Evolutionary conservation across 2,888 invertebrate species (phyloP), one percentile per base, ranked within the genome.

Genomic region (Ptychoptera albimana): DNA sequence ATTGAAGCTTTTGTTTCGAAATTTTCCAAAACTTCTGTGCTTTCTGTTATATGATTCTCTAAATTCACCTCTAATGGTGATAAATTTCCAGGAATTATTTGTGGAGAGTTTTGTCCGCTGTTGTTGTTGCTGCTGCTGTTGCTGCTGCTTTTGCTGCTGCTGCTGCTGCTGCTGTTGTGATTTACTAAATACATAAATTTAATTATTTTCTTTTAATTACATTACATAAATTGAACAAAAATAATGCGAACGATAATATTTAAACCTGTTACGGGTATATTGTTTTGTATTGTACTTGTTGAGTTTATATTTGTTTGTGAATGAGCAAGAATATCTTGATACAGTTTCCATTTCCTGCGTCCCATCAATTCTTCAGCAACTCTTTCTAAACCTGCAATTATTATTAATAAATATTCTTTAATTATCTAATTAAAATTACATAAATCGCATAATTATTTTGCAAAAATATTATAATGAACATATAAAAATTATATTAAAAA

Each of bases 351-450:
- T 87, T 82, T 86, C 82, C 86, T 82, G 75, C 85, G 83, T 76
- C 87, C 88, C 88, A 88, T 87, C 79, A 87, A 85, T 83, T 87
- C 87, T 76, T 88, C 87, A 76, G 87, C 87, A 75, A 88, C 84
- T 75, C 86, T 82, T 84, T 88, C 87, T 84, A 88, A 79, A 79
- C 87, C 88, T 88, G 70, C 45, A 64, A 75, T 65, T 47, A 41
- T 50, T 32, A 42, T 45, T 51, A 51, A 38, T 43, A 48, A 46
- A 43, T 15, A 23, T n/a, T n/a, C n/a, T n/a, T n/a, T n/a, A n/a
- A n/a, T n/a, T n/a, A n/a, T n/a, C n/a, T n/a, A n/a, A n/a, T n/a
- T n/a, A n/a, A n/a, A n/a, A n/a, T n/a, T n/a, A n/a, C n/a, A n/a
- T n/a, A n/a, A n/a, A n/a, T n/a, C n/a, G n/a, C n/a, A n/a, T n/a